Evolutionary conservation across 2,113 vertebrate species (phyloP).

Genomic region (Anser brachyrhynchus): DNA sequence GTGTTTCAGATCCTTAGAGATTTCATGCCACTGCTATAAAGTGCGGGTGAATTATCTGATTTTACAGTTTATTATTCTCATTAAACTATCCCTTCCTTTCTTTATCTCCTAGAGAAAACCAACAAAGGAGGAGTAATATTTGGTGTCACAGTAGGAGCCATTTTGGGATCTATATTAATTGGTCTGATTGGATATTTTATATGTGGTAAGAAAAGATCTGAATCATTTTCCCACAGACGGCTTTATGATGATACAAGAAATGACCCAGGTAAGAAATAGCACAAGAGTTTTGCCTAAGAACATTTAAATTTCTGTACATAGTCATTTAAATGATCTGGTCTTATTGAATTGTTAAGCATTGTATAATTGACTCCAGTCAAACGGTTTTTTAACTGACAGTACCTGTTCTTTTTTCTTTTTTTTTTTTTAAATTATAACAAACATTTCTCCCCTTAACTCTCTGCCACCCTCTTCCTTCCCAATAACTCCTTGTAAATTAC

Average conservation of each 20-base stretch:
- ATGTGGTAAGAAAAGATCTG: conserved; percentile 73
- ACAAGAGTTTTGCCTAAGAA: neutral
- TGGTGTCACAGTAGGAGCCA: conserved; percentile 75
- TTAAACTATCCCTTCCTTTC: neutral
- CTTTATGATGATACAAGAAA: conserved; percentile 83
- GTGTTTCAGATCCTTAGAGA: neutral
- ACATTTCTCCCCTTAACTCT: neutral
- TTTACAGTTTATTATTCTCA: neutral
- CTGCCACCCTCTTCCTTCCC: neutral
- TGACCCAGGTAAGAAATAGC: conserved; percentile 82
- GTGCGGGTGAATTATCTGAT: neutral
- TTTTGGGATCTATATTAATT: conserved; percentile 73
- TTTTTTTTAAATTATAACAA: neutral
- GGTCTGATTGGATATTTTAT: conserved; percentile 77
- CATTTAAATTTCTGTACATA: neutral
- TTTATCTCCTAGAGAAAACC: conserved; percentile 40
- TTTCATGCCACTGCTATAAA: neutral
- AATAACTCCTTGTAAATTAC: neutral
- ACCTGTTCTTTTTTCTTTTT: neutral
- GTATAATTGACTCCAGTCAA: neutral
- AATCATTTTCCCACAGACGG: conserved; percentile 83
- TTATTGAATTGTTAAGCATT: neutral
- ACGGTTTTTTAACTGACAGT: neutral
- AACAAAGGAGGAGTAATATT: conserved; percentile 62
- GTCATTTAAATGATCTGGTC: neutral